Evolutionary conservation across 2,888 invertebrate genomes (phyloP), one percentile per base, ranked within the genome.

Genomic region (Candidula unifasciata): DNA sequence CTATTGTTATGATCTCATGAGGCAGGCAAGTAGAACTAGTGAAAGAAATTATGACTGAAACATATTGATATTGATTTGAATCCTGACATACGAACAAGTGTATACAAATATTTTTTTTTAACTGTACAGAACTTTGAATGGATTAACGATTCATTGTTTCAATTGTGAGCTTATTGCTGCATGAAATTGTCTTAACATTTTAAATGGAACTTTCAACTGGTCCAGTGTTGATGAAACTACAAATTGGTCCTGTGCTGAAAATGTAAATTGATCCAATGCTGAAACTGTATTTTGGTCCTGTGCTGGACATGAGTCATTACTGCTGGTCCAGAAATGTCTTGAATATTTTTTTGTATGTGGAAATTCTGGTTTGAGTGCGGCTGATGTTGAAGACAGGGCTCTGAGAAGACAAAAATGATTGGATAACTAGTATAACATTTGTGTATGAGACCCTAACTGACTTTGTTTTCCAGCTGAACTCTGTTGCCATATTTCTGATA

Each of bases 301-400:
- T 37, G 21, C 18, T 33, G 69, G 35, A 37, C 37, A 37, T 16
- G 35, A 69, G 69, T 69, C 37, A 69, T 69, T 69, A 35, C 69
- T 69, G 69, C 37, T 69, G 69, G 37, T 37, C 18, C 69, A 69
- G 69, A 69, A 69, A 69, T 69, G 69, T 24, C 35, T 69, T 18
- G 60, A 37, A 68, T 44, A 44, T 13, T 44, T 44, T 6, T 44
- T 44, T 44, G 6, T 13, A 13, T 44, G 44, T 44, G 44, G 44
- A 44, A 6, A 44, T 44, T 44, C n/a, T 6, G 44, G 44, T 44
- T 44, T 44, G 44, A 10, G 44, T 10, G 13, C 13, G 44, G 44
- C 44, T 44, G 44, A 13, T 44, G 44, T 44, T 44, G 6, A 44
- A 44, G 44, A 10, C 44, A 44, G 44, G 13, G 44, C 44, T 44